Conservation (phyloP, 2,113 vertebrate genomes). For the human (Homo sapiens) region GRCh38 chr12:123748501-123749000, state of each 20-base stretch:
- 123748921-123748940: accelerated
- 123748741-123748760: slow-evolving; percentile 90
- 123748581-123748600: slow-evolving; percentile 91
- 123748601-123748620: slow-evolving; percentile 94
- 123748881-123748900: no score
- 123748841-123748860: neutral
- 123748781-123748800: slow-evolving; percentile 87
- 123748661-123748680: slow-evolving; percentile 98
- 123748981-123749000: neutral
- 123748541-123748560: accelerated
- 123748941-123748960: accelerated
- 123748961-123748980: accelerated
- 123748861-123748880: neutral
- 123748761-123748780: slow-evolving; percentile 84
- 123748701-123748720: slow-evolving; percentile 91
- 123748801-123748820: accelerated
- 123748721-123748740: slow-evolving; percentile 98
- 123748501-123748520: neutral
- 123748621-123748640: slow-evolving; percentile 95
- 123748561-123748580: slow-evolving; percentile 87
- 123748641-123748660: slow-evolving; percentile 97
- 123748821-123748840: neutral
- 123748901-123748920: accelerated
- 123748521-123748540: neutral
- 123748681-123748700: slow-evolving; percentile 87